Evolutionary conservation across 2,113 vertebrate genomes (phyloP).

Genomic region (Callionymus lyra): DNA sequence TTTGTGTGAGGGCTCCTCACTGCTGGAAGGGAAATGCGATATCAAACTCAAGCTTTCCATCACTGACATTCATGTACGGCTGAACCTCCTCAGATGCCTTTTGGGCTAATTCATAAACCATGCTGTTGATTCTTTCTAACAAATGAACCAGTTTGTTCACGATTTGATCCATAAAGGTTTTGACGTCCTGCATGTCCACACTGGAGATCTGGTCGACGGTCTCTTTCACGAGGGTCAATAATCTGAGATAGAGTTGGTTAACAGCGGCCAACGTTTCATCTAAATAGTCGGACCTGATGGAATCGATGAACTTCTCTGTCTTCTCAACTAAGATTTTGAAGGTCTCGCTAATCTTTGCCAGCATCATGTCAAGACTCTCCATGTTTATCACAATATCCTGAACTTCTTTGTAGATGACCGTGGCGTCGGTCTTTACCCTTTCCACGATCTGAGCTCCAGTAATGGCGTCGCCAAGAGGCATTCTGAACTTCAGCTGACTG

Average conservation of each 20-base stretch:
- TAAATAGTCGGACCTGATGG: constrained; percentile 61
- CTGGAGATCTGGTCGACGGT: constrained; percentile 48
- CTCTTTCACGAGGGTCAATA: constrained; percentile 44
- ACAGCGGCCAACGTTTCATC: constrained; percentile 51
- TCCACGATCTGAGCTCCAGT: constrained; percentile 53
- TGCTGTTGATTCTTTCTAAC: constrained; percentile 45
- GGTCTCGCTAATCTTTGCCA: constrained; percentile 58
- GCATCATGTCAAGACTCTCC: constrained; percentile 58
- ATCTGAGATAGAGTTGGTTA: constrained; percentile 43
- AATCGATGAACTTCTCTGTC: constrained; percentile 58
- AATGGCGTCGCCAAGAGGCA: constrained; percentile 53
- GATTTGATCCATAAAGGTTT: constrained; percentile 1
- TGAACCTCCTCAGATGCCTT: constrained; percentile 52
- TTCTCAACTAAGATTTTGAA: constrained; percentile 57
- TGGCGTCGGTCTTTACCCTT: constrained; percentile 38
- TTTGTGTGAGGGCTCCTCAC: constrained; percentile 48
- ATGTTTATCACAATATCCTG: constrained; percentile 48
- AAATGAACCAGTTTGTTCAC: constrained; percentile 24
- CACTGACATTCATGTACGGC: constrained; percentile 50
- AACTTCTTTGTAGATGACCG: constrained; percentile 41
- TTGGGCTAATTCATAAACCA: constrained; percentile 53
- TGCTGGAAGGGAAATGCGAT: constrained; percentile 61
- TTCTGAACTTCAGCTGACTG: constrained; percentile 52
- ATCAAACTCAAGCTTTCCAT: constrained; percentile 70
- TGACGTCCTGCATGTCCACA: constrained; percentile 25